A percentile compares a stretch with the other conserved stretches of the same genome.
Evolutionary conservation across 1,140 invertebrate species (phyloP).

Genomic region (Tetraneura akinire): DNA sequence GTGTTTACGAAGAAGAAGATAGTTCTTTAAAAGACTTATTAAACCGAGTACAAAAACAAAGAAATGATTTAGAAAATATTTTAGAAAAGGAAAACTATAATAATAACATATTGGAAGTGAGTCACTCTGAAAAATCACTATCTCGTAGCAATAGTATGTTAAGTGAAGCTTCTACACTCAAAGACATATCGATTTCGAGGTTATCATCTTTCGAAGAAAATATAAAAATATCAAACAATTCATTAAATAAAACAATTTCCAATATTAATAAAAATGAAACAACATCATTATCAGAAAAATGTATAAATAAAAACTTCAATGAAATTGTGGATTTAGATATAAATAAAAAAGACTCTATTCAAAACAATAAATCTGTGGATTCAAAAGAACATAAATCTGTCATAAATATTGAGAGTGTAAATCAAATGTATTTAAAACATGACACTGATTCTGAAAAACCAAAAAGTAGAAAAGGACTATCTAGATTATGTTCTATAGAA

Average conservation of each 20-base stretch:
- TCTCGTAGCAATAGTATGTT: background rate
- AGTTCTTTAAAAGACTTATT: conserved; percentile 64
- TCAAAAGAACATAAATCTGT: background rate
- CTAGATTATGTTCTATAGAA: conserved; percentile 19
- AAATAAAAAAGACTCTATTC: background rate
- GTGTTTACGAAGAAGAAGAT: conserved; percentile 16
- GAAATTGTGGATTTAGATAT: background rate
- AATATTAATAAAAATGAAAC: background rate
- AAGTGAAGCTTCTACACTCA: conserved; percentile 16
- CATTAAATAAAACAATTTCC: background rate
- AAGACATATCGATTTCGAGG: background rate
- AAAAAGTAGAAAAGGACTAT: background rate
- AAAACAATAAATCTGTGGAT: background rate
- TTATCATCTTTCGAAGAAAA: conserved; percentile 29
- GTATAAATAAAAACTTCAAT: background rate
- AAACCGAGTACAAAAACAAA: conserved; percentile 67
- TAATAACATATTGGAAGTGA: background rate
- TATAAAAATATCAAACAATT: background rate
- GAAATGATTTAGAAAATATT: conserved; percentile 71
- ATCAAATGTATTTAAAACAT: conserved; percentile 9
- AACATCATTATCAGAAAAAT: too few species aligned
- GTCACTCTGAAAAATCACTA: background rate
- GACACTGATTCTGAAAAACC: background rate
- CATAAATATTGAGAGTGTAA: background rate
- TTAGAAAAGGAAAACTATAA: conserved; percentile 65